A percentile compares a stretch with the other conserved stretches of the same genome.
These are phyloP conservation scores for Trialeurodes vaporariorum DNA, from an alignment of 1,140 invertebrate species.

Conservation along the genomic window DNA sequence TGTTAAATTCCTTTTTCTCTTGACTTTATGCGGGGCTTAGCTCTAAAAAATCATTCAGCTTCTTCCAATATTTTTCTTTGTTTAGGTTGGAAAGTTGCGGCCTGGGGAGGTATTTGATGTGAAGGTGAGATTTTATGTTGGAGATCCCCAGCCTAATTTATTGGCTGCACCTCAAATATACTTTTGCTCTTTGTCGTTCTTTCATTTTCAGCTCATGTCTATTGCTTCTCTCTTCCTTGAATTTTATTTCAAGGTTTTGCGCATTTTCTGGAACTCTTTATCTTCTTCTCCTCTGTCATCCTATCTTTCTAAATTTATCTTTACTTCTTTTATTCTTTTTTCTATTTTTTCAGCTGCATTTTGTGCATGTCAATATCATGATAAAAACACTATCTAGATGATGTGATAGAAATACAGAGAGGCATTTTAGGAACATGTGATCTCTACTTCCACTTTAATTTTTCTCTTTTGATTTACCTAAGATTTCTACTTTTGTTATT, in stretches of 20 bases:
- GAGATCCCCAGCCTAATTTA: not conserved
- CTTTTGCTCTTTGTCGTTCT: constrained; percentile 12
- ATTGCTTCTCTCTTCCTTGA: constrained; percentile 14
- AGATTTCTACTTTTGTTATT: too few species aligned
- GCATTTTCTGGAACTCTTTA: constrained; percentile 11
- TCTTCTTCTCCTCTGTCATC: too few species aligned
- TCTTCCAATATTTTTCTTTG: constrained; percentile 16
- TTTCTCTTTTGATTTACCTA: too few species aligned
- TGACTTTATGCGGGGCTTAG: constrained; percentile 10
- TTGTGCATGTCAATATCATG: too few species aligned
- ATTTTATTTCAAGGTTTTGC: too few species aligned
- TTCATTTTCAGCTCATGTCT: constrained; percentile 13
- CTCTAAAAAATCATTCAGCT: constrained; percentile 1
- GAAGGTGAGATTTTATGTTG: constrained; percentile 55
- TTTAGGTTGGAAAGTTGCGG: constrained; percentile 56
- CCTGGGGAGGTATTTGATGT: constrained; percentile 63
- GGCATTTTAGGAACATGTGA: too few species aligned
- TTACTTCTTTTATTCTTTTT: too few species aligned
- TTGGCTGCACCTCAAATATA: constrained; percentile 5
- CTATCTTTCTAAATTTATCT: too few species aligned
- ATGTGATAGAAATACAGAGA: too few species aligned
- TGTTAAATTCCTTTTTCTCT: not conserved
- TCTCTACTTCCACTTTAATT: too few species aligned
- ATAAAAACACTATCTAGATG: too few species aligned
- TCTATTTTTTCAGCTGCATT: too few species aligned